Conservation (phyloP, 2,888 invertebrate species). For the Quadroppia sp. region DNA sequence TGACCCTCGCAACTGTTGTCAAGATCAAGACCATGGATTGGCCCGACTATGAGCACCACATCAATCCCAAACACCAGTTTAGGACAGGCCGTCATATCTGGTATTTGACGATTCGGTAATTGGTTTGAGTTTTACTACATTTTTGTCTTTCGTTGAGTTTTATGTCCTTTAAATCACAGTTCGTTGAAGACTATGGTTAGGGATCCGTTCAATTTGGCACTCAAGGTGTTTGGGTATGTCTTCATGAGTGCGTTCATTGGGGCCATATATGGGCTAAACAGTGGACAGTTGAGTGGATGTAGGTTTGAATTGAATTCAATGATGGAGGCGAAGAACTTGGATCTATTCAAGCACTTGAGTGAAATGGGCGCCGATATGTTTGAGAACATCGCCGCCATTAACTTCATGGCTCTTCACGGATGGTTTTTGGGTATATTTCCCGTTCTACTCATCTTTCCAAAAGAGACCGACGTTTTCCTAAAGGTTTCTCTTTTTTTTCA, state of each 20-base stretch:
- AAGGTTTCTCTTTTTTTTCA: too few species aligned
- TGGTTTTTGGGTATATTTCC: conserved; percentile 96
- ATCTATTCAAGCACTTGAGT: too few species aligned
- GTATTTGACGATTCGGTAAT: neutral
- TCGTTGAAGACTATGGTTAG: neutral
- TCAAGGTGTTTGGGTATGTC: neutral
- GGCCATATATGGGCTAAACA: too few species aligned
- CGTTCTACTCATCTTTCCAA: conserved; percentile 82
- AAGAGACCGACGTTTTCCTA: conserved; percentile 70
- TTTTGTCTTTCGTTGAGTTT: neutral
- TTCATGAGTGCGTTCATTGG: too few species aligned
- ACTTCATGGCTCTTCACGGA: conserved; percentile 79
- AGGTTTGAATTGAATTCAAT: too few species aligned
- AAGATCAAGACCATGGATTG: neutral
- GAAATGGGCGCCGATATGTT: conserved; percentile 52
- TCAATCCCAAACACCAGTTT: neutral
- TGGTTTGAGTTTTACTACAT: too few species aligned
- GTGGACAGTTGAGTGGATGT: too few species aligned
- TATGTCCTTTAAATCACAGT: neutral
- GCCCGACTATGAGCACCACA: neutral
- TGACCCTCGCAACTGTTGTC: conserved; percentile 12
- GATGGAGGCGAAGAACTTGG: too few species aligned
- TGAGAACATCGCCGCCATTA: conserved; percentile 84
- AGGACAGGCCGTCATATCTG: neutral
- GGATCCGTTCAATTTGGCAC: neutral